phyloP scores from a whole-genome alignment of 2,888 invertebrate genomes.

The Volucella zonaria region DNA sequence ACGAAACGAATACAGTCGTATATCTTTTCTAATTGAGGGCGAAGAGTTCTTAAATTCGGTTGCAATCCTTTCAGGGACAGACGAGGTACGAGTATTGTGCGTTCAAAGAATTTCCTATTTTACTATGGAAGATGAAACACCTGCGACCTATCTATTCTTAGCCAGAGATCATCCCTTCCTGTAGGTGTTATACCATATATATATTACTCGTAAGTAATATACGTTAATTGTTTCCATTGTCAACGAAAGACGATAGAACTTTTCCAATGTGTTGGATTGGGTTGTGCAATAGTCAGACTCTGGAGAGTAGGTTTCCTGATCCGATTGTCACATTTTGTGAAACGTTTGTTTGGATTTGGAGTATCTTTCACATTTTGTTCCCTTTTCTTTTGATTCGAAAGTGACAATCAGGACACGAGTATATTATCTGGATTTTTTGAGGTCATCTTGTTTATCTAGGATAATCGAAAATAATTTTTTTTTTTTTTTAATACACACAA shows the following conservation, averaged over 20 bases:
- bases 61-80: conserved; percentile 22
- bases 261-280: background rate
- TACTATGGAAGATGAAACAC: conserved; percentile 45
- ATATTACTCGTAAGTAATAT: background rate
- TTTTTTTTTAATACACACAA: no score
- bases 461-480: conserved; percentile 21
- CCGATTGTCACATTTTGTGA: conserved; percentile 54
- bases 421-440: conserved; percentile 7
- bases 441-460: conserved; percentile 41
- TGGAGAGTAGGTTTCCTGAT: conserved; percentile 2
- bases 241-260: background rate
- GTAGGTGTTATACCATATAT: conserved; percentile 26
- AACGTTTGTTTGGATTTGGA: conserved; percentile 43
- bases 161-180: conserved; percentile 27
- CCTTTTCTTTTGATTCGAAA: conserved; percentile 1
- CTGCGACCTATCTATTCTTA: conserved; percentile 52
- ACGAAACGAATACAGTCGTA: background rate
- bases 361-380: conserved; percentile 15
- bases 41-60: conserved; percentile 27
- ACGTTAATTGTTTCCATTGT: conserved; percentile 53
- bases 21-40: conserved; percentile 32
- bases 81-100: background rate
- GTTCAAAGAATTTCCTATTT: conserved; percentile 15
- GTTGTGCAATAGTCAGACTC: conserved; percentile 1
- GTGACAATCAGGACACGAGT: conserved; percentile 15